Conservation (phyloP, 2,888 invertebrate species). For the Morinoia aosen region DNA sequence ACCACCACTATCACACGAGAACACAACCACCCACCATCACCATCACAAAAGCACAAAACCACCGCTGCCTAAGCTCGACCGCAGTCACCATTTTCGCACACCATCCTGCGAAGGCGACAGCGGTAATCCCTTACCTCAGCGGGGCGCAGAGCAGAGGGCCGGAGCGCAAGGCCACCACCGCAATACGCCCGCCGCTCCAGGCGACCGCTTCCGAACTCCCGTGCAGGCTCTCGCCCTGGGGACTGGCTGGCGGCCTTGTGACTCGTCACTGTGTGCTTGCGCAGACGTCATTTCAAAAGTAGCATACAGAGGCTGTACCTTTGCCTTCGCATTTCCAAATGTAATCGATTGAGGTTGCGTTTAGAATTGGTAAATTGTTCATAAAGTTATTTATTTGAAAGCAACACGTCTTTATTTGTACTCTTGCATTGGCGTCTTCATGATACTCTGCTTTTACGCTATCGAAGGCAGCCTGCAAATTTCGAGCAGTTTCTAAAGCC, state of each 20-base stretch:
- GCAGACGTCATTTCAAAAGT: not conserved
- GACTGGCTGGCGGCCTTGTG: not conserved
- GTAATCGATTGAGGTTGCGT: too few species aligned
- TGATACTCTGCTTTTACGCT: too few species aligned
- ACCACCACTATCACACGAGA: too few species aligned
- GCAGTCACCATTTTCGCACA: not conserved
- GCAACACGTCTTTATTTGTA: too few species aligned
- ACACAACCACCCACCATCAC: not conserved
- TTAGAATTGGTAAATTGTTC: too few species aligned
- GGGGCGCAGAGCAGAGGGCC: not conserved
- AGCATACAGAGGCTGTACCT: too few species aligned
- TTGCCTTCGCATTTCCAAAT: too few species aligned
- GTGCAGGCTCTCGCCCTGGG: not conserved
- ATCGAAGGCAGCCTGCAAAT: too few species aligned
- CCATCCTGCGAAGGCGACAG: not conserved
- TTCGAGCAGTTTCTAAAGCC: too few species aligned
- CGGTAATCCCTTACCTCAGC: not conserved
- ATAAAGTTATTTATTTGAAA: too few species aligned
- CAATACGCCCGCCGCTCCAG: too few species aligned
- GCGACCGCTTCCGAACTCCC: not conserved
- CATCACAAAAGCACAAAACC: not conserved
- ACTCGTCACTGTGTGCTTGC: not conserved
- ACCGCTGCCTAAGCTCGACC: not conserved
- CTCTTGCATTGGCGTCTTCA: too few species aligned
- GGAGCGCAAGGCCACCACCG: not conserved